These are phyloP conservation scores for Syrmaticus mikado DNA, from an alignment of 2,113 vertebrate species.

Conservation along the genomic window DNA sequence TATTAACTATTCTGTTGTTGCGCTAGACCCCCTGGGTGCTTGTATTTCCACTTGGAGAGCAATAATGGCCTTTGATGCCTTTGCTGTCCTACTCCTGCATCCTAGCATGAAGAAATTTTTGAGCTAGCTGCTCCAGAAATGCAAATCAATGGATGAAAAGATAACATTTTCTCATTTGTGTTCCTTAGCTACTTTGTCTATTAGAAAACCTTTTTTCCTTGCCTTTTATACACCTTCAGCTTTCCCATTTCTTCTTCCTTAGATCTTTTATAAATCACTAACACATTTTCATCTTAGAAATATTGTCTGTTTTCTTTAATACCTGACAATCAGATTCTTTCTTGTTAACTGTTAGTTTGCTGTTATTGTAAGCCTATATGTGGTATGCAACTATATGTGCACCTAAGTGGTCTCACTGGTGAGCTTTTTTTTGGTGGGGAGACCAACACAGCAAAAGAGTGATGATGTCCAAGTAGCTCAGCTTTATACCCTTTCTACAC, in stretches of 20 bases:
- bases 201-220: background rate
- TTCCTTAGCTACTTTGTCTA: background rate
- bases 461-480: background rate
- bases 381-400: background rate
- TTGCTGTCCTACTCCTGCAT: background rate
- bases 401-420: background rate
- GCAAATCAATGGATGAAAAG: background rate
- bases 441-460: fast-evolving
- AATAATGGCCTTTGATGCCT: background rate
- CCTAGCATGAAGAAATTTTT: background rate
- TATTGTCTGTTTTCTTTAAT: background rate
- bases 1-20: background rate
- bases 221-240: background rate
- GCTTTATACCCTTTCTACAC: background rate
- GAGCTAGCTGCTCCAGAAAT: background rate
- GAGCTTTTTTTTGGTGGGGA: background rate
- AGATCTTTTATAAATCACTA: background rate
- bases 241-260: background rate
- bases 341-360: background rate
- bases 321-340: background rate
- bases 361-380: background rate
- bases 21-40: background rate
- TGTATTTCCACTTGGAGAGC: background rate
- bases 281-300: background rate
- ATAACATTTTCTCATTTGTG: background rate